phyloP scores from a whole-genome alignment of 2,113 vertebrate genomes.

The Phyllostomus hastatus region DNA sequence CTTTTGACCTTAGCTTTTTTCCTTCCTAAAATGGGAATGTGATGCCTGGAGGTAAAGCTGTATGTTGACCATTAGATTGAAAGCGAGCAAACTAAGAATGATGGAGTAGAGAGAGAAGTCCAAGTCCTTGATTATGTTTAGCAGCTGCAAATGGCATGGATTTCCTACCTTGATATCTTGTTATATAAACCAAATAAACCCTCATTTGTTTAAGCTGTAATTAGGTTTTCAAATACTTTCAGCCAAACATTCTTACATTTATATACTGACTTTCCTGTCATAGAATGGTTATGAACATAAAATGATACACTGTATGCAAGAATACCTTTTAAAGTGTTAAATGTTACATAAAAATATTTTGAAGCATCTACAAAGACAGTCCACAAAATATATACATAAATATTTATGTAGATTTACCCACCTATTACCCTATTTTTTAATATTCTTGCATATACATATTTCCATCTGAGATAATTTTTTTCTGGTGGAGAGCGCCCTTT shows the following conservation, averaged over 20 bases:
- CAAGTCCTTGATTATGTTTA: neutral
- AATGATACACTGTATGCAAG: neutral
- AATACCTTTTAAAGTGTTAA: neutral
- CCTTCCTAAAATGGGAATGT: neutral
- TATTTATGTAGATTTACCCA: neutral
- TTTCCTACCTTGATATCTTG: neutral
- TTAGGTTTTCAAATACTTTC: neutral
- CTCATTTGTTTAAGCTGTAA: neutral
- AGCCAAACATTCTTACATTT: neutral
- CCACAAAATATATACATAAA: neutral
- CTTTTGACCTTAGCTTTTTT: neutral
- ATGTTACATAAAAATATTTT: neutral
- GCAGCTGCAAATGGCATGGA: neutral
- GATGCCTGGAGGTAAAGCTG: neutral
- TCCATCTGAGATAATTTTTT: neutral
- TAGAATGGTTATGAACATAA: neutral
- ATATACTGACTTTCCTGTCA: neutral
- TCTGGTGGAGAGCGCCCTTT: neutral
- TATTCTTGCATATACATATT: neutral
- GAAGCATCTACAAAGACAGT: neutral
- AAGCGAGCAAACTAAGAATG: neutral
- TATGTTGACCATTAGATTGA: neutral
- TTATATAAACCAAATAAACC: neutral
- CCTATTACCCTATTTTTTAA: neutral
- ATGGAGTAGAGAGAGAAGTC: neutral